Evolutionary conservation across 2,888 invertebrate genomes (phyloP).

Genomic region (Eurois occulta): DNA sequence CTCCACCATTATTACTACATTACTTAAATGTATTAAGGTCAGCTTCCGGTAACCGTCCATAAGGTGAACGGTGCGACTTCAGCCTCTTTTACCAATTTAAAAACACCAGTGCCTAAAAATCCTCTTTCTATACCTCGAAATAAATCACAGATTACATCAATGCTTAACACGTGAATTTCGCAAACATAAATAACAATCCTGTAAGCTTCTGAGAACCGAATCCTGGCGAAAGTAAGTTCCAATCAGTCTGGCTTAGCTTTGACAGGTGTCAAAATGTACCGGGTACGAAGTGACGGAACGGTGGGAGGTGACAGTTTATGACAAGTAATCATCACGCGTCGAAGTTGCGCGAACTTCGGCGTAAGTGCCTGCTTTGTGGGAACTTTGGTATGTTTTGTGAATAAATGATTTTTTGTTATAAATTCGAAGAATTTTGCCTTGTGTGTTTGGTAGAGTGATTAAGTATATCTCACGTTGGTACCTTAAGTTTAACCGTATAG

Average conservation of each 20-base stretch:
- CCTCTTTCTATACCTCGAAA: background rate
- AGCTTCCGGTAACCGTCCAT: background rate
- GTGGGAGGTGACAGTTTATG: conserved; percentile 72
- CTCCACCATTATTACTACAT: background rate
- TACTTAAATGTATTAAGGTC: background rate
- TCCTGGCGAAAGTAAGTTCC: conserved; percentile 67
- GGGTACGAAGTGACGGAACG: conserved; percentile 47
- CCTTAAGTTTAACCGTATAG: background rate
- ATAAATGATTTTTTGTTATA: conserved; percentile 64
- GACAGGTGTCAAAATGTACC: conserved; percentile 80
- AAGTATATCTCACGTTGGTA: background rate
- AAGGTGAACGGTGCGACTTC: background rate
- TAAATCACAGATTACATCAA: conserved; percentile 41
- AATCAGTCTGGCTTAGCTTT: conserved; percentile 81
- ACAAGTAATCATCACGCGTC: conserved; percentile 83
- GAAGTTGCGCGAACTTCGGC: conserved; percentile 79
- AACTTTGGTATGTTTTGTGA: conserved; percentile 70
- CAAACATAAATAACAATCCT: conserved; percentile 43
- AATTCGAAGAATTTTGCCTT: conserved; percentile 22
- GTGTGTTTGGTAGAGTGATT: conserved; percentile 10
- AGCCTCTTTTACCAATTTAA: background rate
- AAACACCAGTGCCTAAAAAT: conserved; percentile 4
- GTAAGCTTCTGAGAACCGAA: conserved; percentile 47
- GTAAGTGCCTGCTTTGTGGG: conserved; percentile 60
- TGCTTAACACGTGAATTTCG: conserved; percentile 27